These are phyloP conservation scores for Trogon surrucura DNA, from an alignment of 2,113 vertebrate species.

Conservation along the genomic window DNA sequence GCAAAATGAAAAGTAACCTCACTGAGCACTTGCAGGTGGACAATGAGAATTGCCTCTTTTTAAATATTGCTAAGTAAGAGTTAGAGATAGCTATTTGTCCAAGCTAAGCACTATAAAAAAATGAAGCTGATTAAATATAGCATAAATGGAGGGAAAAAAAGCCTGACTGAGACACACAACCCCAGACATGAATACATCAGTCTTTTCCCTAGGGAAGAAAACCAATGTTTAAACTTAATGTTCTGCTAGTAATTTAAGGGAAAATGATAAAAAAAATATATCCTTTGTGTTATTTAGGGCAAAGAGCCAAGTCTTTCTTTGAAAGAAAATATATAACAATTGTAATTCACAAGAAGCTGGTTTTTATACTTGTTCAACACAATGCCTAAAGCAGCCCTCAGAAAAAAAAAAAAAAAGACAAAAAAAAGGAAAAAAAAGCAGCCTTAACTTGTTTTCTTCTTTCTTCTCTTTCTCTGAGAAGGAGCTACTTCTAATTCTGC, in stretches of 20 bases:
- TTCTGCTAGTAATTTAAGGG: conserved; percentile 22
- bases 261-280: conserved; percentile 7
- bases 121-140: not conserved
- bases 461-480: not conserved
- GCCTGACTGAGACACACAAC: not conserved
- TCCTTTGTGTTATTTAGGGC: conserved; percentile 32
- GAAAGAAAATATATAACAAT: conserved; percentile 39
- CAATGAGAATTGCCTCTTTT: not conserved
- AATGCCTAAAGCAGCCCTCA: conserved; percentile 8
- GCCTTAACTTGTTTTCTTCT: not conserved
- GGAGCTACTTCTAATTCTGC: not conserved
- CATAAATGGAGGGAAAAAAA: not conserved
- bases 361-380: conserved; percentile 36
- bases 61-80: not conserved
- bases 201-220: not conserved
- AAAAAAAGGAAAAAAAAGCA: not conserved
- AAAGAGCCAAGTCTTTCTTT: conserved; percentile 52
- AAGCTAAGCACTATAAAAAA: not conserved
- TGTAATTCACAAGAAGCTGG: conserved; percentile 12
- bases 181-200: not conserved
- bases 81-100: not conserved
- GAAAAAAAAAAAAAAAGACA: not conserved
- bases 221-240: not conserved
- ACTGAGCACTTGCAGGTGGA: not conserved
- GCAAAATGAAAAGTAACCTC: not conserved